Evolutionary conservation across 2,113 vertebrate genomes (phyloP).

Genomic region (Columbina picui): DNA sequence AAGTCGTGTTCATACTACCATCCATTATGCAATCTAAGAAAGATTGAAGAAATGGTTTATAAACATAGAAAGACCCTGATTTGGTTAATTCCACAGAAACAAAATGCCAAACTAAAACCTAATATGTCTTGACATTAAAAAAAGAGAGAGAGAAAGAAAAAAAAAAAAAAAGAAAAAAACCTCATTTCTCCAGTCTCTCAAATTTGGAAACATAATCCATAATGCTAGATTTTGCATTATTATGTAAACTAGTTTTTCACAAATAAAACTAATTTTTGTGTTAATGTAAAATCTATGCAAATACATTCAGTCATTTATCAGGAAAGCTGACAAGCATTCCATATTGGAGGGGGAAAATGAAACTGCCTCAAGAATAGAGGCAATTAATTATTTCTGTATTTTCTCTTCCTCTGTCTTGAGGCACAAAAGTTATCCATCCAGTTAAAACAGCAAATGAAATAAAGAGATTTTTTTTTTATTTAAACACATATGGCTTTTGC

Average conservation of each 20-base stretch:
- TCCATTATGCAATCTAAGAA: conserved; percentile 9
- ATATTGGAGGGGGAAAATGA: conserved; percentile 90
- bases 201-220: conserved; percentile 72
- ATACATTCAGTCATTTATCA: conserved; percentile 97
- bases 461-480: conserved; percentile 80
- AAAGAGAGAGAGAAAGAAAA: not conserved
- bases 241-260: conserved; percentile 87
- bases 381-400: conserved; percentile 95
- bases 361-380: conserved; percentile 88
- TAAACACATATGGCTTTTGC: conserved; percentile 88
- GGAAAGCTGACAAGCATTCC: conserved; percentile 93
- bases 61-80: not conserved
- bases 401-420: conserved; percentile 86
- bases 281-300: conserved; percentile 98
- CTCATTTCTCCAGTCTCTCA: conserved; percentile 25
- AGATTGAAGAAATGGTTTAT: not conserved
- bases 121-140: not conserved
- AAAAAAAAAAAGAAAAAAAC: not conserved
- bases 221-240: conserved; percentile 81
- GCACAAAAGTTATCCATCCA: conserved; percentile 87
- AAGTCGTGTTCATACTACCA: not conserved
- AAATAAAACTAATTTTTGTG: conserved; percentile 91
- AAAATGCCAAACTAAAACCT: conserved; percentile 19
- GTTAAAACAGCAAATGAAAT: conserved; percentile 87
- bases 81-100: not conserved